Percentiles rank a stretch among this genome's conserved stretches.
phyloP scores from a whole-genome alignment of 1,140 invertebrate species.

The Andricus grossulariae region DNA sequence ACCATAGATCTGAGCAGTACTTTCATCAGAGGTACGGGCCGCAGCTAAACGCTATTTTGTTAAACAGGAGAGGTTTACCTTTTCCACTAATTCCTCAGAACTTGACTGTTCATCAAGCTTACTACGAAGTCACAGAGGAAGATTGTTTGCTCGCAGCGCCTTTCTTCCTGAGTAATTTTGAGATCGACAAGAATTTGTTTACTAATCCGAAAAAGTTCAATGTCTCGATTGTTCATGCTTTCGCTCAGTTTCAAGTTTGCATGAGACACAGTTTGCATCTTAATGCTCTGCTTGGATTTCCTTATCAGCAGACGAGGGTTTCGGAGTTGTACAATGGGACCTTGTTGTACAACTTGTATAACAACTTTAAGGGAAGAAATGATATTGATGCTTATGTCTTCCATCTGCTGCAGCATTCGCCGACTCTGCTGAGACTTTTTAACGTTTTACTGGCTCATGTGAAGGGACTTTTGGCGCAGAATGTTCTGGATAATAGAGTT shows the following conservation, averaged over 20 bases:
- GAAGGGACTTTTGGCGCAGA: constrained; percentile 40
- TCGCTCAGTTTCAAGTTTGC: constrained; percentile 84
- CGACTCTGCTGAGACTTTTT: constrained; percentile 74
- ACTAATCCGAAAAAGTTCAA: constrained; percentile 80
- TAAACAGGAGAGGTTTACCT: constrained; percentile 1
- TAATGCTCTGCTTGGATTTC: constrained; percentile 80
- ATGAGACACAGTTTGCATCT: constrained; percentile 79
- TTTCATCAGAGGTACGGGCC: constrained; percentile 58
- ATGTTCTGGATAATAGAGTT: constrained; percentile 19
- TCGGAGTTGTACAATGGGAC: constrained; percentile 82
- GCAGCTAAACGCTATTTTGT: constrained; percentile 21
- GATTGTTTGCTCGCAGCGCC: constrained; percentile 80
- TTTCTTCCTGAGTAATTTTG: constrained; percentile 80
- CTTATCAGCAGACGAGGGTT: constrained; percentile 76
- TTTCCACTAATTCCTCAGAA: constrained; percentile 19
- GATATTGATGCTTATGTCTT: constrained; percentile 77
- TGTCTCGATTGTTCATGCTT: constrained; percentile 79
- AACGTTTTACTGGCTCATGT: constrained; percentile 51
- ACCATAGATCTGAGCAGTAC: constrained; percentile 44
- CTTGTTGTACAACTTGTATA: constrained; percentile 84
- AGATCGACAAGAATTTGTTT: constrained; percentile 78
- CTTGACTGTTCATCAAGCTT: constrained; percentile 50
- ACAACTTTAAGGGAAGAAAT: constrained; percentile 76
- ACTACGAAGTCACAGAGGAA: constrained; percentile 66
- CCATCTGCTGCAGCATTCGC: constrained; percentile 73